phyloP scores from a whole-genome alignment of 2,888 invertebrate genomes.

The Himalopsyche tibetana region DNA sequence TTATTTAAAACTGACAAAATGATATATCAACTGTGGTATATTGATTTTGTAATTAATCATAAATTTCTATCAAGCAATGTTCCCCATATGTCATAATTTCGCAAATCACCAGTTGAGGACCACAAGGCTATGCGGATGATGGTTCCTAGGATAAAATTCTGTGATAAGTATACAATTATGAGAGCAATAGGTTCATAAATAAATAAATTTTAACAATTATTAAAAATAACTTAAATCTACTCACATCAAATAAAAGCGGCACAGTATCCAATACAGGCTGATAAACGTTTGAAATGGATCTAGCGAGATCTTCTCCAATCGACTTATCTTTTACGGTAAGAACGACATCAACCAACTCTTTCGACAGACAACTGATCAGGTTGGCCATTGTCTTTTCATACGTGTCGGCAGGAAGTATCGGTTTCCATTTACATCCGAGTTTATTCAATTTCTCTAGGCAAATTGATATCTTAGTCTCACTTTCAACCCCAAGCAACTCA shows the following conservation, averaged over 20 bases:
- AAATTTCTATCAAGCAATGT: too few relatives aligned
- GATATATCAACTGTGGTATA: too few relatives aligned
- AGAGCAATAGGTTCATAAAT: too few relatives aligned
- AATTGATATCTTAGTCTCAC: slow-evolving; percentile 69
- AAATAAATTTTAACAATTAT: too few relatives aligned
- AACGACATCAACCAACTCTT: slow-evolving; percentile 70
- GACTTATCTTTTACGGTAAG: slow-evolving; percentile 69
- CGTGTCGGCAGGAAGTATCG: slow-evolving; percentile 71
- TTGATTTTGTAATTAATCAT: too few relatives aligned
- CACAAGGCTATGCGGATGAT: too few relatives aligned
- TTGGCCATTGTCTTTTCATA: slow-evolving; percentile 72
- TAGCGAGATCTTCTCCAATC: slow-evolving; percentile 71
- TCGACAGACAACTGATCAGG: slow-evolving; percentile 70
- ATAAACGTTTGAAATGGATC: slow-evolving; percentile 70
- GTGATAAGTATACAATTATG: too few relatives aligned
- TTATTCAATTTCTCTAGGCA: slow-evolving; percentile 70
- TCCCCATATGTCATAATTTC: too few relatives aligned
- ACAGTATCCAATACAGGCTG: slow-evolving; percentile 69
- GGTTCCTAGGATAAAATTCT: too few relatives aligned
- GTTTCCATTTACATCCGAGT: slow-evolving; percentile 70
- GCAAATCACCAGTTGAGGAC: too few relatives aligned
- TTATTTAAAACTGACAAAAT: too few relatives aligned
- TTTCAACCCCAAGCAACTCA: slow-evolving; percentile 44
- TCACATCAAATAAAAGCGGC: slow-evolving; percentile 71
- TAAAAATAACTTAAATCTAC: neutral